A percentile compares a stretch with the other conserved stretches of the same genome.
phyloP scores from a whole-genome alignment of 2,113 vertebrate species.

The Pituophis catenifer region DNA sequence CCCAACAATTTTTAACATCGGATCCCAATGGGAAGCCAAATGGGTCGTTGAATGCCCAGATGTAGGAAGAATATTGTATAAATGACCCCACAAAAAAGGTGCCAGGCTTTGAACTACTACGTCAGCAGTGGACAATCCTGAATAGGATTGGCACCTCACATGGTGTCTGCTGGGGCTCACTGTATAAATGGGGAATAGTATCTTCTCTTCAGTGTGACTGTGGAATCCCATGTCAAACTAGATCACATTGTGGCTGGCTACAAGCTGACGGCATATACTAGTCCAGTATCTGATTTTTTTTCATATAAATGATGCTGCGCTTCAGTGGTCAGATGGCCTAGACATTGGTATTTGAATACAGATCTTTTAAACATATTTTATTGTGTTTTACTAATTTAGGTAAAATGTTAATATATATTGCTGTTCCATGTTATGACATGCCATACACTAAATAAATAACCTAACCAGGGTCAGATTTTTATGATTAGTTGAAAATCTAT shows the following conservation, averaged over 20 bases:
- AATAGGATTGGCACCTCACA: neutral
- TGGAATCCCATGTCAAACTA: neutral
- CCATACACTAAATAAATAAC: neutral
- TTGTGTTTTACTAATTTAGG: neutral
- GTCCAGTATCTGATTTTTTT: neutral
- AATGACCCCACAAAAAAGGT: neutral
- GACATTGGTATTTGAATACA: neutral
- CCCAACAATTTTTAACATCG: neutral
- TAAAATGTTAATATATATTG: neutral
- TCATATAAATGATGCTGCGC: too few relatives aligned
- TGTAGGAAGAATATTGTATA: neutral
- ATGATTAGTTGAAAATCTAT: neutral
- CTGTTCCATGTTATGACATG: neutral
- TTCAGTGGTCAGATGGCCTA: too few relatives aligned
- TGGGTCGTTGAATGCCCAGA: neutral
- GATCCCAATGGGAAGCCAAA: neutral
- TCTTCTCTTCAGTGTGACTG: neutral
- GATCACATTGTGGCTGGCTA: neutral
- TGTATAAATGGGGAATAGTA: neutral
- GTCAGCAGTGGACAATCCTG: neutral
- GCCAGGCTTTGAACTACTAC: neutral
- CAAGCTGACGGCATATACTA: neutral
- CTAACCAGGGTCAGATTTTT: neutral
- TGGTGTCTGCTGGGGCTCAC: neutral
- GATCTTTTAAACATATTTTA: neutral